Percentiles rank a stretch among this genome's conserved stretches.
phyloP scores from a whole-genome alignment of 2,888 invertebrate species.

The Reticulitermes lucifugus region DNA sequence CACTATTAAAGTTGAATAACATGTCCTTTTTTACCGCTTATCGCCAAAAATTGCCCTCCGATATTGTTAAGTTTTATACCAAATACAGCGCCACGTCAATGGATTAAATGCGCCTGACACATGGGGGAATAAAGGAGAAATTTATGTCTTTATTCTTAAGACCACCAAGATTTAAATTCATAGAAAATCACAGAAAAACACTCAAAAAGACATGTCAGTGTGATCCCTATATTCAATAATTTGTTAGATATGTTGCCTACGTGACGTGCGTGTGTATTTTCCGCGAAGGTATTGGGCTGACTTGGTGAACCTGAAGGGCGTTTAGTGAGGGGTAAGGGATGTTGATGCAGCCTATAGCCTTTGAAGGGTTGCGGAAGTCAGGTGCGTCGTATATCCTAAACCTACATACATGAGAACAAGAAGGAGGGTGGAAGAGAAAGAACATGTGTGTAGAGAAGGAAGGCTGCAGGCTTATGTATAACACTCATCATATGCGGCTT shows the following conservation, averaged over 20 bases:
- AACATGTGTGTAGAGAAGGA: background rate
- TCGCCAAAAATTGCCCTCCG: too few species aligned
- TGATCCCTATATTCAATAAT: slow-evolving; percentile 30
- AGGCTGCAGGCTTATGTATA: background rate
- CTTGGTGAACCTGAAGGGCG: slow-evolving; percentile 31
- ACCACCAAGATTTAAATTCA: slow-evolving; percentile 35
- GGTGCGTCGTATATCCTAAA: slow-evolving; percentile 6
- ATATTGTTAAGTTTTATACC: background rate
- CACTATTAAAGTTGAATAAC: too few species aligned
- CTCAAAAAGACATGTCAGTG: slow-evolving; percentile 27
- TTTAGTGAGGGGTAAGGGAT: slow-evolving; percentile 20
- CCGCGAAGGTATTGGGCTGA: slow-evolving; percentile 45
- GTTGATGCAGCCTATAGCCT: slow-evolving; percentile 33
- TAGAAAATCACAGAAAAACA: slow-evolving; percentile 36
- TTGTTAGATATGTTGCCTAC: background rate
- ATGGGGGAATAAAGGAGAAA: background rate
- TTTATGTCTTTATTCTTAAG: background rate
- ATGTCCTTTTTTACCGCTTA: too few species aligned
- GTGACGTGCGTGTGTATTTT: slow-evolving; percentile 36
- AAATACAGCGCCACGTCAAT: background rate
- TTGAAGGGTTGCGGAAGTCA: slow-evolving; percentile 31
- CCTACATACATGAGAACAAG: background rate
- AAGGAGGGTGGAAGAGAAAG: background rate
- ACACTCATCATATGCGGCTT: slow-evolving; percentile 40
- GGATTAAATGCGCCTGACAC: background rate